Percentiles rank a stretch among this genome's conserved stretches.
phyloP scores from a whole-genome alignment of 2,113 vertebrate species.

The Felis chaus region DNA sequence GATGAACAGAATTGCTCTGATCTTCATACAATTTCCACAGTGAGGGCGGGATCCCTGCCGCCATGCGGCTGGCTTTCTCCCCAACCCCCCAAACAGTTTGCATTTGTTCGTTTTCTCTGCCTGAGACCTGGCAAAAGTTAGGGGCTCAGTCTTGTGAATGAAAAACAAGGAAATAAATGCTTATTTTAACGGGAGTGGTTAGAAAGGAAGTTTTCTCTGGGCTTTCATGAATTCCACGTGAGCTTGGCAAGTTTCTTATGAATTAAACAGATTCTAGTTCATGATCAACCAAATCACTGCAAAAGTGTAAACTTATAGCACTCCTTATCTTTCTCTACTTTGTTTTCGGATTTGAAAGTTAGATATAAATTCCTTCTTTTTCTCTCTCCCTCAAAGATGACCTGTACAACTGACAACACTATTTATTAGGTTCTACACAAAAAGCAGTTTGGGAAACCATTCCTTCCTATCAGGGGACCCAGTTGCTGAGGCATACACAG shows the following conservation, averaged over 20 bases:
- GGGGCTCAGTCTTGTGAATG: neutral
- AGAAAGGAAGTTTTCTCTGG: neutral
- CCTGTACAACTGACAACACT: neutral
- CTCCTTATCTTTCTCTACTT: neutral
- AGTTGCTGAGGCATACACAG: neutral
- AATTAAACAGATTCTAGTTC: neutral
- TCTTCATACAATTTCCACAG: neutral
- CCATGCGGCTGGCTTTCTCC: neutral
- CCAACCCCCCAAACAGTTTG: neutral
- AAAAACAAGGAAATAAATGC: neutral
- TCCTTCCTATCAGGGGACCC: neutral
- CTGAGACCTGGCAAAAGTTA: neutral
- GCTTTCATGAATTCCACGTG: neutral
- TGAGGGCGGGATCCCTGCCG: neutral
- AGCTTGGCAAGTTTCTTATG: neutral
- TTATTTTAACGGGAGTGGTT: neutral
- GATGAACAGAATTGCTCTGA: neutral
- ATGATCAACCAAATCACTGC: neutral
- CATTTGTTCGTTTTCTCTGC: neutral
- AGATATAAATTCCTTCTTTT: neutral
- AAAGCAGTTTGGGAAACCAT: slow-evolving; percentile 32
- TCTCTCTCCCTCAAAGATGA: neutral
- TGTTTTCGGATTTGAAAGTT: slow-evolving; percentile 2
- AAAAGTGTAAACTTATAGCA: neutral
- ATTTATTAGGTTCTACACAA: neutral